Evolutionary conservation across 2,797 vertebrate genomes (phyloP).

Genomic region (Clarias pachynema): DNA sequence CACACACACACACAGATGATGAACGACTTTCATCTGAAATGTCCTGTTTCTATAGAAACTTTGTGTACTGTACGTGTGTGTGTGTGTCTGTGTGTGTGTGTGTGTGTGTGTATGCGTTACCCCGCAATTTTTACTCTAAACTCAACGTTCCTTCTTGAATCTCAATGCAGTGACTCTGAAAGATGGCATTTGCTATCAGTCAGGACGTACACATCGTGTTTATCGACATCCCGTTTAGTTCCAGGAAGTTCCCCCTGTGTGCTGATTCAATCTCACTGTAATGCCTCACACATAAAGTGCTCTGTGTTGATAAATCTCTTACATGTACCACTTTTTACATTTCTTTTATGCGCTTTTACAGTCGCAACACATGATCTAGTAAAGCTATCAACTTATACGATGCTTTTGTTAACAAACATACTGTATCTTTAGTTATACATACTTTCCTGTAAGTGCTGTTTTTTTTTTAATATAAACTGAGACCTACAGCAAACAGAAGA

Average conservation of each 20-base stretch:
- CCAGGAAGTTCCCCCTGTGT: constrained; percentile 1
- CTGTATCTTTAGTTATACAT: neutral
- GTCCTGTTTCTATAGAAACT: constrained; percentile 16
- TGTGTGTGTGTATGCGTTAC: neutral
- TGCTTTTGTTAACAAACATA: neutral
- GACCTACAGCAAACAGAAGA: neutral
- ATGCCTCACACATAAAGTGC: neutral
- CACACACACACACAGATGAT: constrained; percentile 2
- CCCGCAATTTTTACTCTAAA: no score
- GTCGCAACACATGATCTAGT: neutral
- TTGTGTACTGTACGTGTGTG: neutral
- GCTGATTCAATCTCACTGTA: neutral
- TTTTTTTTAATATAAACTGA: neutral
- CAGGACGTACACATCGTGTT: neutral
- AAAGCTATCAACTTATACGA: no score
- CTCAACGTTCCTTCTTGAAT: neutral
- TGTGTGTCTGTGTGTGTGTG: constrained; percentile 2
- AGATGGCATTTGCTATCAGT: neutral
- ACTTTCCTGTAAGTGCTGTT: no score
- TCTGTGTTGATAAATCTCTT: neutral
- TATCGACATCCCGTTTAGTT: neutral
- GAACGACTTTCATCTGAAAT: constrained; percentile 6
- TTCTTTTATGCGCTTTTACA: neutral
- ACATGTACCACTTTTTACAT: neutral
- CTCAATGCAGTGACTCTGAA: neutral